Percentiles rank a stretch among this genome's conserved stretches.
Evolutionary conservation across 2,797 vertebrate species (phyloP).

Genomic region (Mastacembelus armatus): DNA sequence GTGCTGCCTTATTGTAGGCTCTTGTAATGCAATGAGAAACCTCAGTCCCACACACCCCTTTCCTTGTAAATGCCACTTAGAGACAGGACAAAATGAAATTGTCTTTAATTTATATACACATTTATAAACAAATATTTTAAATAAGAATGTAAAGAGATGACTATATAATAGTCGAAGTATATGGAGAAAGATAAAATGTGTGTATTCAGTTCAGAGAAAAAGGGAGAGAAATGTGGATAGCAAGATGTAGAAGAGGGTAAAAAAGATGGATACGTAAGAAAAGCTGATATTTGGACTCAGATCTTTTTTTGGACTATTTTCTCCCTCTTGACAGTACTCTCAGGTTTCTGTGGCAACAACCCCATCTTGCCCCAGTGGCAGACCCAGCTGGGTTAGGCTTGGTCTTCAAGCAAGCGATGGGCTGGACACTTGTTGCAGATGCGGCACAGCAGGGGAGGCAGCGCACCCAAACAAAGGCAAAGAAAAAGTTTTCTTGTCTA

Average conservation of each 20-base stretch:
- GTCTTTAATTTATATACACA: constrained; percentile 86
- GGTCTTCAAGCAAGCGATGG: constrained; percentile 34
- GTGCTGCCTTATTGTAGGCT: constrained; percentile 84
- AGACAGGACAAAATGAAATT: constrained; percentile 76
- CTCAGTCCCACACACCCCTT: constrained; percentile 84
- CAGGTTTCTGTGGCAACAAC: constrained; percentile 77
- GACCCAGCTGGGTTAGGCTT: constrained; percentile 34
- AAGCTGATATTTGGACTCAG: constrained; percentile 57
- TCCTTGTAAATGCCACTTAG: constrained; percentile 86
- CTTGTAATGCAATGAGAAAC: constrained; percentile 85
- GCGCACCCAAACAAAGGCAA: constrained; percentile 24
- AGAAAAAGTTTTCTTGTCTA: constrained; percentile 39
- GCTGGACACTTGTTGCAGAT: constrained; percentile 70
- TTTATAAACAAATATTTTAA: constrained; percentile 85
- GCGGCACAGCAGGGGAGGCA: constrained; percentile 48
- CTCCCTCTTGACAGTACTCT: constrained; percentile 75
- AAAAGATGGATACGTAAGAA: constrained; percentile 48
- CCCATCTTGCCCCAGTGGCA: constrained; percentile 31
- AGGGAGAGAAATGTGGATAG: constrained; percentile 45
- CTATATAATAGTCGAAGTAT: constrained; percentile 70
- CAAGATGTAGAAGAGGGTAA: constrained; percentile 31
- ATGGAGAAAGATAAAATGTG: constrained; percentile 62
- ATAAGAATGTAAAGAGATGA: constrained; percentile 84
- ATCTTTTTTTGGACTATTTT: constrained; percentile 62
- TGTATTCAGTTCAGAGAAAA: constrained; percentile 53